phyloP scores from a whole-genome alignment of 2,888 invertebrate species.

The Lasioglossum zephyrum region DNA sequence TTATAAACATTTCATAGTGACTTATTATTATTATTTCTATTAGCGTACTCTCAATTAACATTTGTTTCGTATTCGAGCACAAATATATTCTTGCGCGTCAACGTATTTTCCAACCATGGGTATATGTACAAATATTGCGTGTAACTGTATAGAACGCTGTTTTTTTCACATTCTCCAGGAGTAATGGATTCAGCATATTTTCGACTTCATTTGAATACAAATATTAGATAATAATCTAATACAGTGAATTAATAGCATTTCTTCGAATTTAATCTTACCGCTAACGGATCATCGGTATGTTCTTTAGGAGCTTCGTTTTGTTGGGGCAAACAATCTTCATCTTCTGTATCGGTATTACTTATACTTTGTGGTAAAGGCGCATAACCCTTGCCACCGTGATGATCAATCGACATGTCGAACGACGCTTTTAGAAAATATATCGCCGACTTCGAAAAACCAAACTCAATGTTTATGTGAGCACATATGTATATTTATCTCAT shows the following conservation, averaged over 20 bases:
- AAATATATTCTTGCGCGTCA: not conserved
- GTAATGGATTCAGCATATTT: not conserved
- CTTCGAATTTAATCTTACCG: slow-evolving; percentile 40
- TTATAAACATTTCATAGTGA: not conserved
- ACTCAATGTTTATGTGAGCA: slow-evolving; percentile 6
- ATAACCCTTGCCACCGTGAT: slow-evolving; percentile 85
- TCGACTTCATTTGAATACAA: not conserved
- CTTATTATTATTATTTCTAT: not conserved
- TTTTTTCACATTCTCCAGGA: not conserved
- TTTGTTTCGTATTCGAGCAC: not conserved
- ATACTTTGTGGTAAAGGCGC: slow-evolving; percentile 91
- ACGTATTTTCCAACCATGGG: not conserved
- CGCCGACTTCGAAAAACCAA: not conserved
- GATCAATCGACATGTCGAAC: slow-evolving; percentile 76
- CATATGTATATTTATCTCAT: slow-evolving; percentile 27
- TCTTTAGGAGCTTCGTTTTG: slow-evolving; percentile 60
- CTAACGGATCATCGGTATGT: slow-evolving; percentile 49
- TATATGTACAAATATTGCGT: not conserved
- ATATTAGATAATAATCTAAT: too few relatives aligned
- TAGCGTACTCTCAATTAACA: not conserved
- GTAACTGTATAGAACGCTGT: not conserved
- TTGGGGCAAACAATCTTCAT: slow-evolving; percentile 85
- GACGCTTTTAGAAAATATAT: not conserved
- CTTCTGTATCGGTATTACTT: slow-evolving; percentile 92
- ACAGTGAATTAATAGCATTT: not conserved